phyloP scores from a whole-genome alignment of 2,888 invertebrate genomes.

The Camponotus fellah region DNA sequence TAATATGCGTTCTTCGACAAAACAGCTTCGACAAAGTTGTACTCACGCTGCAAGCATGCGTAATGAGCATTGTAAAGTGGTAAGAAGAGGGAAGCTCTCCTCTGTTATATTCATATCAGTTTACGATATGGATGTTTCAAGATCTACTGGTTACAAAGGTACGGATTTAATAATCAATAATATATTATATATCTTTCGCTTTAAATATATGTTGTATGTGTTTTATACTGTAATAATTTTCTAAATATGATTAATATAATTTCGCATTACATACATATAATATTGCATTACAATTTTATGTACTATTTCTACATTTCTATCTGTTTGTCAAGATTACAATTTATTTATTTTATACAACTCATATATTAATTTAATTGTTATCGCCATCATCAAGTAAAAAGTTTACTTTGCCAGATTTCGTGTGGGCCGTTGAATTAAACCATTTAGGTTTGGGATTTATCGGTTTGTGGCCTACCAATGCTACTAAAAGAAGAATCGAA shows the following conservation, averaged over 20 bases:
- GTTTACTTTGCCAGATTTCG: constrained; percentile 41
- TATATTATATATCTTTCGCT: not conserved
- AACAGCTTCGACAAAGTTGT: not conserved
- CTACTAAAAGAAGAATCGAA: not conserved
- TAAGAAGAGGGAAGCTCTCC: not conserved
- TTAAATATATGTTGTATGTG: not conserved
- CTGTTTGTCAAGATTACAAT: not conserved
- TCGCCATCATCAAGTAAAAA: not conserved
- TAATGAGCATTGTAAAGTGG: not conserved
- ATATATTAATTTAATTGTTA: not conserved
- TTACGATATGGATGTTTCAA: not conserved
- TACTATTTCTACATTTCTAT: not conserved
- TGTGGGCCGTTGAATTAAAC: constrained; percentile 53
- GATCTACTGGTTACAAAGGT: not conserved
- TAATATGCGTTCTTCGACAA: not conserved
- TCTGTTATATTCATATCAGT: not conserved
- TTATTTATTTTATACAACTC: not conserved
- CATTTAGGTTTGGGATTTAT: constrained; percentile 6
- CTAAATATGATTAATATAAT: not conserved
- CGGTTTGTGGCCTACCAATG: constrained; percentile 56
- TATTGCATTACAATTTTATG: not conserved
- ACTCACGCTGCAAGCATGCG: not conserved
- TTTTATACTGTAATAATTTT: not conserved
- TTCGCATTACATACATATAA: not conserved
- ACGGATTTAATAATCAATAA: not conserved